Percentiles rank a stretch among this genome's conserved stretches.
Evolutionary conservation across 2,797 vertebrate genomes (phyloP).

Genomic region (Thamnophis elegans): DNA sequence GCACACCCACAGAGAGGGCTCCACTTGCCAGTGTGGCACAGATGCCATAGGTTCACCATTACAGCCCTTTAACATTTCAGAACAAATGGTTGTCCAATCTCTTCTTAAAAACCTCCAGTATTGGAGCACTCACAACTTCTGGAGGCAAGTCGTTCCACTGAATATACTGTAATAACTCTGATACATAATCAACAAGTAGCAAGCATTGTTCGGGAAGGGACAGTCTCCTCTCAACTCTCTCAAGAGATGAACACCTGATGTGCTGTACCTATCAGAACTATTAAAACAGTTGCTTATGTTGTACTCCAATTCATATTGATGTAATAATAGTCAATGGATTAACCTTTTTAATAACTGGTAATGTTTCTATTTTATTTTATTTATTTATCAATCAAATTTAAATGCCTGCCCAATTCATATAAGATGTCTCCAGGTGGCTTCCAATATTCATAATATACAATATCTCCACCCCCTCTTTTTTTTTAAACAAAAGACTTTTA

Average conservation of each 20-base stretch:
- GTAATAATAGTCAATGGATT: background rate
- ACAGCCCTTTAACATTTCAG: background rate
- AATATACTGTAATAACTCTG: background rate
- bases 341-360: background rate
- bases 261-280: background rate
- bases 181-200: background rate
- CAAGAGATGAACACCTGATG: background rate
- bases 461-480: background rate
- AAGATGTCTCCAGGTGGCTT: background rate
- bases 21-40: too few relatives aligned
- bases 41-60: too few relatives aligned
- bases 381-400: background rate
- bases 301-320: background rate
- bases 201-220: background rate
- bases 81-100: background rate
- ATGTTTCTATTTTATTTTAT: background rate
- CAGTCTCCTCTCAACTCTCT: background rate
- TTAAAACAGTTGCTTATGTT: background rate
- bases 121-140: background rate
- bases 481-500: background rate
- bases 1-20: too few relatives aligned
- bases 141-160: background rate
- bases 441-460: background rate
- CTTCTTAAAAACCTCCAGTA: background rate
- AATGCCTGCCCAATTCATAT: background rate